Conservation (phyloP, 2,888 invertebrate genomes). For the Platycheirus rosarum region DNA sequence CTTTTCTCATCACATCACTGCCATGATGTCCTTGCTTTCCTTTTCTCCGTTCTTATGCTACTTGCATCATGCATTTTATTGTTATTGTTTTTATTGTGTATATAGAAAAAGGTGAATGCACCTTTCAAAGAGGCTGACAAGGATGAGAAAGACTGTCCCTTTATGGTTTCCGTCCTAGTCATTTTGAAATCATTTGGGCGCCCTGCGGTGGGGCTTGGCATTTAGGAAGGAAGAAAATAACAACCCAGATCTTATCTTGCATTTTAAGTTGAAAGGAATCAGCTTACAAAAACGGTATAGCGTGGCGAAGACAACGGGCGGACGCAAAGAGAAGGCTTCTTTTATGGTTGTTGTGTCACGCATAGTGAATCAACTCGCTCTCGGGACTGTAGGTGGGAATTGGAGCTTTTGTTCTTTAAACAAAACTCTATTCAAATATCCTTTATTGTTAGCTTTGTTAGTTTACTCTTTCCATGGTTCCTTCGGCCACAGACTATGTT, state of each 20-base stretch:
- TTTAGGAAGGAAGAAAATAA: slow-evolving; percentile 23
- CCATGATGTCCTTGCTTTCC: slow-evolving; percentile 59
- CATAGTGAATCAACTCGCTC: slow-evolving; percentile 42
- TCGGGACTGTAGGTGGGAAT: slow-evolving; percentile 19
- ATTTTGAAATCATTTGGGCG: slow-evolving; percentile 48
- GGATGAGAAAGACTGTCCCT: slow-evolving; percentile 38
- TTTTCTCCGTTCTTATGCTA: slow-evolving; percentile 4
- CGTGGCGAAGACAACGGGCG: too few relatives aligned
- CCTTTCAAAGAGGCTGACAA: slow-evolving; percentile 38
- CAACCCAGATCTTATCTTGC: slow-evolving; percentile 55
- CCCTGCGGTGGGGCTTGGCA: slow-evolving; percentile 53
- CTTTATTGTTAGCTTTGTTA: slow-evolving; percentile 65
- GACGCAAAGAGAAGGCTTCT: slow-evolving; percentile 27
- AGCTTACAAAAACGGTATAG: slow-evolving; percentile 60
- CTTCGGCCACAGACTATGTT: not conserved
- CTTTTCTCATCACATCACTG: slow-evolving; percentile 65
- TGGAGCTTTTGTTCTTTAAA: slow-evolving; percentile 44
- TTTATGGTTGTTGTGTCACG: slow-evolving; percentile 56
- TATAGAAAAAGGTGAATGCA: slow-evolving; percentile 62
- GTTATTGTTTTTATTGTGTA: slow-evolving; percentile 70
- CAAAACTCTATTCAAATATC: slow-evolving; percentile 72
- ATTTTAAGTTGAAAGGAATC: slow-evolving; percentile 70
- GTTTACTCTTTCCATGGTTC: not conserved
- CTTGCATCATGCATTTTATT: slow-evolving; percentile 70
- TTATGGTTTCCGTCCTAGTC: slow-evolving; percentile 54